Evolutionary conservation across 2,888 invertebrate genomes (phyloP).

Genomic region (Chaetoderma sp.): DNA sequence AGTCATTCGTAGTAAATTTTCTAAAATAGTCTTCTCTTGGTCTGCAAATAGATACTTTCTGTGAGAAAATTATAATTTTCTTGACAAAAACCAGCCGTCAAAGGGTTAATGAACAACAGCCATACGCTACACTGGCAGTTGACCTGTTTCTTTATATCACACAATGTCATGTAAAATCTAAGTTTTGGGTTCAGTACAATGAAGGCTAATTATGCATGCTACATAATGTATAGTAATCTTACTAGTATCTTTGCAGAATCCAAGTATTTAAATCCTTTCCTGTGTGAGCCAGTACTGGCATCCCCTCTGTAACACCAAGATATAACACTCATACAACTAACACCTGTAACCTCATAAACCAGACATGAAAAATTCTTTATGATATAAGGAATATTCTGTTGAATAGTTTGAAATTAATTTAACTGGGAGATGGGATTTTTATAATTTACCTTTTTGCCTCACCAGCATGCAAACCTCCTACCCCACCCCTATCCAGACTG

Average conservation of each 20-base stretch:
- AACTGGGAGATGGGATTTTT: background rate
- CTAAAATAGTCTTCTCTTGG: too few species aligned
- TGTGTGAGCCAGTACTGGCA: conserved; percentile 74
- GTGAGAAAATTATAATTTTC: too few species aligned
- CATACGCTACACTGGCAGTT: too few species aligned
- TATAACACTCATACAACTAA: background rate
- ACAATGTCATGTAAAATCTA: too few species aligned
- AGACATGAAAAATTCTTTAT: background rate
- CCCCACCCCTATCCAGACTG: too few species aligned
- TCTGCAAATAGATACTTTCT: too few species aligned
- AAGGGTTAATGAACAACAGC: too few species aligned
- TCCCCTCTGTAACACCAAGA: conserved; percentile 73
- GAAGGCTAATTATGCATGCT: background rate
- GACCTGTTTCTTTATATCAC: too few species aligned
- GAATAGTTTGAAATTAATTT: background rate
- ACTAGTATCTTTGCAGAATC: conserved; percentile 74
- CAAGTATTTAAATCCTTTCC: conserved; percentile 77
- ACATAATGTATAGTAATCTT: conserved; percentile 22
- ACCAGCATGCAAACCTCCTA: too few species aligned
- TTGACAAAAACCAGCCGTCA: too few species aligned
- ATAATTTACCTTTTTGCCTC: background rate
- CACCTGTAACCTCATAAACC: background rate
- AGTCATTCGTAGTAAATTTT: too few species aligned
- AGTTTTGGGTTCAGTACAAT: too few species aligned
- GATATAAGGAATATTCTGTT: background rate